Evolutionary conservation across 2,888 invertebrate genomes (phyloP).

Genomic region (Cryptus viduatorius): DNA sequence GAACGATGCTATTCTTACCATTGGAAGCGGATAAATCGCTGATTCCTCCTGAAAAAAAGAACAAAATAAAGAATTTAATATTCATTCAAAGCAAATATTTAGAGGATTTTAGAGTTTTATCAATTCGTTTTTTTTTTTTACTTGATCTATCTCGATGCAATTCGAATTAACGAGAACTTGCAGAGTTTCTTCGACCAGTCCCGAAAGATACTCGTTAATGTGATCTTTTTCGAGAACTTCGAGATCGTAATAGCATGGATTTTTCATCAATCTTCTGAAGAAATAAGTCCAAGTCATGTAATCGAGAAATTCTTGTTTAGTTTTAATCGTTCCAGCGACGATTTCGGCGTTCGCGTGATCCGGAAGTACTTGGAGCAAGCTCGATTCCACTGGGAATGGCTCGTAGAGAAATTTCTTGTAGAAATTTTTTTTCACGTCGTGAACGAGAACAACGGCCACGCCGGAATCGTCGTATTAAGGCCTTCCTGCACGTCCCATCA

Average conservation of each 20-base stretch:
- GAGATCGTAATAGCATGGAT: slow-evolving; percentile 93
- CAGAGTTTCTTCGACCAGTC: too few species aligned
- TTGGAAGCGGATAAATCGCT: slow-evolving; percentile 84
- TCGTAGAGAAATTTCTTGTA: slow-evolving; percentile 99
- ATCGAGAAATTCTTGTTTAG: slow-evolving; percentile 96
- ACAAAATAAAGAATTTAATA: too few species aligned
- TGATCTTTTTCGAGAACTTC: too few species aligned
- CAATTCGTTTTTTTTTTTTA: too few species aligned
- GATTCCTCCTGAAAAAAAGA: slow-evolving; percentile 74
- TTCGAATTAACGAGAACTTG: too few species aligned
- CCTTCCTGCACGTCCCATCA: slow-evolving; percentile 99
- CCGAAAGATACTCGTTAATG: too few species aligned
- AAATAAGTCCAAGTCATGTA: slow-evolving; percentile 99
- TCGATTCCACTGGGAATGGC: slow-evolving; percentile 99
- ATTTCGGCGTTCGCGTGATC: slow-evolving; percentile 99
- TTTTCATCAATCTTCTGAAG: slow-evolving; percentile 95
- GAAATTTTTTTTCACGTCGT: slow-evolving; percentile 99
- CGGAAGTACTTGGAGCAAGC: slow-evolving; percentile 94
- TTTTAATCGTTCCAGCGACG: slow-evolving; percentile 97
- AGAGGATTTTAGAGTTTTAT: too few species aligned
- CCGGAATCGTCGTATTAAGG: slow-evolving; percentile 98
- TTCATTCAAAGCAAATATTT: not conserved
- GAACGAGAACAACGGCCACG: slow-evolving; percentile 94
- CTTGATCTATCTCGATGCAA: too few species aligned
- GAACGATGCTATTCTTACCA: slow-evolving; percentile 97